Evolutionary conservation across 2,113 vertebrate species (phyloP).

Genomic region (Castor canadensis): DNA sequence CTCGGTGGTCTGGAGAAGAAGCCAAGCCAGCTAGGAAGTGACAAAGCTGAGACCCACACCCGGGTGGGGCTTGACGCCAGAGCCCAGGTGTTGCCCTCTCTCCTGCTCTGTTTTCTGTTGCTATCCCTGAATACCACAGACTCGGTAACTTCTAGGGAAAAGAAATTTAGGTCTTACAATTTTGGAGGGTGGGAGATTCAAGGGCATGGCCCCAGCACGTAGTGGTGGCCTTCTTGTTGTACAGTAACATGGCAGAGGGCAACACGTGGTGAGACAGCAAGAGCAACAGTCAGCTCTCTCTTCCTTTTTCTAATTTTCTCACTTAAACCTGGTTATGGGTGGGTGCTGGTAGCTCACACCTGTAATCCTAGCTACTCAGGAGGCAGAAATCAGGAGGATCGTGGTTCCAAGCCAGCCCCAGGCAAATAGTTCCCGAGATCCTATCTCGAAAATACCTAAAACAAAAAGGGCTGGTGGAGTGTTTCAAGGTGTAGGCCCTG

Average conservation of each 20-base stretch:
- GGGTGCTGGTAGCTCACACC: too few relatives aligned
- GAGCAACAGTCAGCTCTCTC: not conserved
- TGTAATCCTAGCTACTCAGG: too few relatives aligned
- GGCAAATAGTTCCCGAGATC: too few relatives aligned
- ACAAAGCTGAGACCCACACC: not conserved
- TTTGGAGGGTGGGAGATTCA: too few relatives aligned
- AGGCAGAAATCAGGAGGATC: too few relatives aligned
- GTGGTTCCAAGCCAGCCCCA: too few relatives aligned
- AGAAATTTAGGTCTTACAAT: not conserved
- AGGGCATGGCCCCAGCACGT: not conserved
- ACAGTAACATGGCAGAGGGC: not conserved
- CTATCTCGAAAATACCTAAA: too few relatives aligned
- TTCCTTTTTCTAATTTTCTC: too few relatives aligned
- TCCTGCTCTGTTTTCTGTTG: not conserved
- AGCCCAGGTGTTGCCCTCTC: not conserved
- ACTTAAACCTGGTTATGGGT: too few relatives aligned
- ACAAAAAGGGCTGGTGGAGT: too few relatives aligned
- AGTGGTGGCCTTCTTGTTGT: not conserved
- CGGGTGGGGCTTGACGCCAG: not conserved
- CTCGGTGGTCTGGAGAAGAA: not conserved
- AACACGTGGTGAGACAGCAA: too few relatives aligned
- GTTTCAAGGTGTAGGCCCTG: too few relatives aligned
- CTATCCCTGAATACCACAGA: not conserved
- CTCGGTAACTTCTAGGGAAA: not conserved
- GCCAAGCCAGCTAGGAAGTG: not conserved